phyloP scores from a whole-genome alignment of 92 coral and sea anemone species.

The Phenganax stokvisi region DNA sequence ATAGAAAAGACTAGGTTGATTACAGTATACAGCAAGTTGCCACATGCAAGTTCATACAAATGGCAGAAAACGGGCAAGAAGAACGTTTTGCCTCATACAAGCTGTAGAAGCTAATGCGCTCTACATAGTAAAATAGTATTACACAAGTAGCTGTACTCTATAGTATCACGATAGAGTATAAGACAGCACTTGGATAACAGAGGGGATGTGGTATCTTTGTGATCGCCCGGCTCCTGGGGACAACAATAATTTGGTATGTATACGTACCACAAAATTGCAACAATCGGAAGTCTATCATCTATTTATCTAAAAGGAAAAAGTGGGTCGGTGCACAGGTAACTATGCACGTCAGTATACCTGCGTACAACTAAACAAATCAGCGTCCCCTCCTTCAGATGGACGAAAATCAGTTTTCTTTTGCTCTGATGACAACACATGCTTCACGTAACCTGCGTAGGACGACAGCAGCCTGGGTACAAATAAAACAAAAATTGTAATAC shows the following conservation, averaged over 20 bases:
- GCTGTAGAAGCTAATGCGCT: too few relatives aligned
- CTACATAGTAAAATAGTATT: too few relatives aligned
- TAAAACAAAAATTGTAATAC: not conserved
- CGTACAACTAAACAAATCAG: conserved; percentile 63
- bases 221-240: too few relatives aligned
- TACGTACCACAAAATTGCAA: too few relatives aligned
- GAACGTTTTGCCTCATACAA: too few relatives aligned
- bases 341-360: conserved; percentile 37
- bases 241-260: too few relatives aligned
- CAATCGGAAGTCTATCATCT: too few relatives aligned
- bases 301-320: not conserved
- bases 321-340: not conserved
- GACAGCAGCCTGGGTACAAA: conserved; percentile 54
- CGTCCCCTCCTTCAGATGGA: conserved; percentile 71
- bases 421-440: conserved; percentile 71
- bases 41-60: not conserved
- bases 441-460: conserved; percentile 69
- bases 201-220: too few relatives aligned
- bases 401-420: conserved; percentile 92
- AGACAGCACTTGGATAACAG: too few relatives aligned
- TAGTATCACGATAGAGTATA: too few relatives aligned
- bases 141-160: too few relatives aligned
- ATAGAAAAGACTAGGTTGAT: not conserved
- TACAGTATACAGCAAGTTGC: not conserved
- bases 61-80: not conserved